Conservation (phyloP, 92 coral and sea anemone species). For the Epizoanthus ramosus region DNA sequence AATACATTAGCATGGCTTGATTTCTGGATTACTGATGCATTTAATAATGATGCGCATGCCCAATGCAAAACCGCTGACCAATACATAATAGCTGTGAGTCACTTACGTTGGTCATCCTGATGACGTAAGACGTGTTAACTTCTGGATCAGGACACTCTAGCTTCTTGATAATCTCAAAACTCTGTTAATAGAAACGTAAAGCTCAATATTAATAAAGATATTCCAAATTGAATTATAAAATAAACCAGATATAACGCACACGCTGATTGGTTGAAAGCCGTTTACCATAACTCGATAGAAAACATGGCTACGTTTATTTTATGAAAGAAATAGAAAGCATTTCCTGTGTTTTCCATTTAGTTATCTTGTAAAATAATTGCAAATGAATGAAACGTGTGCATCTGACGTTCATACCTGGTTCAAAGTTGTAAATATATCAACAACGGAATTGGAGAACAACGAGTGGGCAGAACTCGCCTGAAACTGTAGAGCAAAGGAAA, state of each 20-base stretch:
- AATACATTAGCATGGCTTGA: too few species aligned
- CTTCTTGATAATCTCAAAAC: constrained; percentile 86
- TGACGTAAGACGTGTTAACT: constrained; percentile 76
- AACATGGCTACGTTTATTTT: too few species aligned
- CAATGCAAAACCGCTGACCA: not conserved
- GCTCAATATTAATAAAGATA: constrained; percentile 3
- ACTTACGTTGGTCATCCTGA: constrained; percentile 92
- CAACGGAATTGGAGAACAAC: constrained; percentile 90
- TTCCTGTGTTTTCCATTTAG: too few species aligned
- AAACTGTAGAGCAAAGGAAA: constrained; percentile 62
- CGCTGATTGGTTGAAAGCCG: too few species aligned
- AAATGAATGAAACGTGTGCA: too few species aligned
- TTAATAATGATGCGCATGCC: too few species aligned
- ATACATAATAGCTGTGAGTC: too few species aligned
- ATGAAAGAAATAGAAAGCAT: too few species aligned
- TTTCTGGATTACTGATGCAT: too few species aligned
- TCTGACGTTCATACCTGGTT: constrained; percentile 76
- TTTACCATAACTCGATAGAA: too few species aligned
- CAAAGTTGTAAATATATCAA: constrained; percentile 91
- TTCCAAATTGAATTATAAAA: not conserved
- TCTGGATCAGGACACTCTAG: constrained; percentile 96
- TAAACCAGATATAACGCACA: too few species aligned
- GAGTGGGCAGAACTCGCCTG: constrained; percentile 89
- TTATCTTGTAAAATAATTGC: too few species aligned
- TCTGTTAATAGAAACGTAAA: constrained; percentile 53